Evolutionary conservation across 2,888 invertebrate genomes (phyloP).

Genomic region (Caenorhabditis sulstoni): DNA sequence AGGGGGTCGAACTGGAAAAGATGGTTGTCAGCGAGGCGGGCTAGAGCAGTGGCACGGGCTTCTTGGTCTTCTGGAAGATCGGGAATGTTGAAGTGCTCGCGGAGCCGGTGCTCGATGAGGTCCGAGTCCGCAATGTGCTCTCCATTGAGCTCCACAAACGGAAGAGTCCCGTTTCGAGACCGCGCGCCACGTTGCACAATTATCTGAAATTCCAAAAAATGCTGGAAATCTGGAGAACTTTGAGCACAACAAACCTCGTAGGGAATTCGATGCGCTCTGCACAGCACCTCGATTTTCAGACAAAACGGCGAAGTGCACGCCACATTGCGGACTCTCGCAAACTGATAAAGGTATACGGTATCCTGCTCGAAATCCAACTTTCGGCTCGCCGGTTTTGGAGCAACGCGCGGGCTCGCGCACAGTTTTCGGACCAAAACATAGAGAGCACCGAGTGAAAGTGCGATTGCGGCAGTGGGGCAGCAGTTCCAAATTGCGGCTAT

Average conservation of each 20-base stretch:
- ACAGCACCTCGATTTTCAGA: slow-evolving; percentile 75
- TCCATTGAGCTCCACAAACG: slow-evolving; percentile 58
- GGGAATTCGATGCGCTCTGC: slow-evolving; percentile 73
- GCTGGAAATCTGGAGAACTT: slow-evolving; percentile 73
- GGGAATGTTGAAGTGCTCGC: slow-evolving; percentile 50
- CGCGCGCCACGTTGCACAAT: slow-evolving; percentile 17
- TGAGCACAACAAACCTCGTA: slow-evolving; percentile 73
- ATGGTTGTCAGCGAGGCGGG: slow-evolving; percentile 48
- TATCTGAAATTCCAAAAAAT: slow-evolving; percentile 60
- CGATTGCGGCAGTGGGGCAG: too few relatives aligned
- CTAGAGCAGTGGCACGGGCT: slow-evolving; percentile 40
- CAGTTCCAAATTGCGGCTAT: too few relatives aligned
- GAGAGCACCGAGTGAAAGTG: slow-evolving; percentile 15
- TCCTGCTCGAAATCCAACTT: slow-evolving; percentile 67
- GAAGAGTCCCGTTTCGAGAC: slow-evolving; percentile 44
- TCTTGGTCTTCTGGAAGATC: slow-evolving; percentile 33
- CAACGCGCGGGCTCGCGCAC: slow-evolving; percentile 26
- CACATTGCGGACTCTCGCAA: slow-evolving; percentile 66
- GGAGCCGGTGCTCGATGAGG: slow-evolving; percentile 44
- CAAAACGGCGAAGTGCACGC: slow-evolving; percentile 78
- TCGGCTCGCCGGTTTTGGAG: slow-evolving; percentile 33
- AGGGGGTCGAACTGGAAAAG: slow-evolving; percentile 27
- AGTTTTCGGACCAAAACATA: slow-evolving; percentile 42
- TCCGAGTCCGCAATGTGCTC: slow-evolving; percentile 59
- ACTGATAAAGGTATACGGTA: slow-evolving; percentile 77